These are phyloP conservation scores for Rhamnusium bicolor DNA, from an alignment of 2,888 invertebrate genomes.

Conservation along the genomic window DNA sequence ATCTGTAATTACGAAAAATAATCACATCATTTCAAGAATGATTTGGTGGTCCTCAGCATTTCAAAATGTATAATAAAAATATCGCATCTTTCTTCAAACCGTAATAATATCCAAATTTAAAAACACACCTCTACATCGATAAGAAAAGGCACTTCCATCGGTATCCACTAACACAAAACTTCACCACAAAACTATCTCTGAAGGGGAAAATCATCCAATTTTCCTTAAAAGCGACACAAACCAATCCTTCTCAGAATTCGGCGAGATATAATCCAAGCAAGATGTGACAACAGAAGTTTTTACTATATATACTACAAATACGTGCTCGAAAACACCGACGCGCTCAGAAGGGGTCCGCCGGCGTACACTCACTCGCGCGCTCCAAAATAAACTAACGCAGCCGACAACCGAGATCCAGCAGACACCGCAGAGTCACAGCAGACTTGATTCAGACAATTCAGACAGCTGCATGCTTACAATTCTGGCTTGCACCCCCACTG, in stretches of 20 bases:
- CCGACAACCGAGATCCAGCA: slow-evolving; percentile 37
- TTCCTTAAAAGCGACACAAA: slow-evolving; percentile 21
- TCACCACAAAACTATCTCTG: slow-evolving; percentile 31
- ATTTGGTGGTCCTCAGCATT: too few relatives aligned
- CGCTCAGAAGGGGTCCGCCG: slow-evolving; percentile 17
- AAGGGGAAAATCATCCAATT: slow-evolving; percentile 30
- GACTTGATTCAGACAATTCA: slow-evolving; percentile 60
- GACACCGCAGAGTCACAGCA: slow-evolving; percentile 50
- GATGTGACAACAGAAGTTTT: slow-evolving; percentile 13
- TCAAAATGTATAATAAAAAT: too few relatives aligned
- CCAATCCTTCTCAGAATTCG: slow-evolving; percentile 17
- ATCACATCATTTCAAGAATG: too few relatives aligned
- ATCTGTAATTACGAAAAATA: too few relatives aligned
- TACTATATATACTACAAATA: not conserved
- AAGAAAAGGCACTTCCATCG: slow-evolving; percentile 39
- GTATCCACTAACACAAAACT: slow-evolving; percentile 35
- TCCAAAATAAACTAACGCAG: slow-evolving; percentile 50
- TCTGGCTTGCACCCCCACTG: slow-evolving; percentile 59
- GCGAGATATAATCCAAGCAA: slow-evolving; percentile 40
- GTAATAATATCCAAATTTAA: not conserved
- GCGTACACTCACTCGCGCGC: slow-evolving; percentile 30
- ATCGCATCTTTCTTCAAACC: not conserved
- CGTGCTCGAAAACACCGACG: slow-evolving; percentile 4
- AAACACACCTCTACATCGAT: slow-evolving; percentile 41
- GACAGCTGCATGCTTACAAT: slow-evolving; percentile 64